Base-by-base conservation (phyloP, 2,888 invertebrate genomes). In the Thyatira batis region DNA sequence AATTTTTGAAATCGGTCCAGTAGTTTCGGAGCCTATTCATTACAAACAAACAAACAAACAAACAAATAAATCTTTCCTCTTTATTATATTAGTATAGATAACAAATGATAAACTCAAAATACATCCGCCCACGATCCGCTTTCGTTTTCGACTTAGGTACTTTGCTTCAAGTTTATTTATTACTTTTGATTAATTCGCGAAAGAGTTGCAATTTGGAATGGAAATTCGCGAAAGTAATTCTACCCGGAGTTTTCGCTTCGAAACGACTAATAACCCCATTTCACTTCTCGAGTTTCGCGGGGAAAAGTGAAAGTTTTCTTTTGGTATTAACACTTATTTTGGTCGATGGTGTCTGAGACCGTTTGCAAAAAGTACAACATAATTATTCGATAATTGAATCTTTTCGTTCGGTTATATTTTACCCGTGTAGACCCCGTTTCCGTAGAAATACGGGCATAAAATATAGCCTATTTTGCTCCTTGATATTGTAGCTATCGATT, bases 171-270 rank as follows among this genome's bases (percentile, higher is more conserved):
- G 45, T 45, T 45, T 45, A n/a, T 45, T 5, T 45, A 6, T 21
- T 23, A 25, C 25, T 45, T 45, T 45, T 45, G 21, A 45, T 23
- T 45, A 45, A 45, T 45, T 45, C 8, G 20, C 21, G 25, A 23
- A 45, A 45, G 45, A 23, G 45, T 45, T 45, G 45, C 21, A 45
- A 45, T 45, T 45, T 45, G 23, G 23, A 45, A 45, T 45, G 45
- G 45, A 45, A 45, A 25, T 45, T 45, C 23, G 17, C 6, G 45
- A 45, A 45, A 25, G 21, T 45, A 45, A 45, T 21, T 45, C 45
- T 11, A n/a, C 45, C 5, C 13, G 1, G 10, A 45, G 13, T 13
- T 23, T 45, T 25, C 23, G 23, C 6, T 13, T 17, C 39, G 45
- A 25, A 45, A 23, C 13, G 23, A 0, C 23, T 45, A n/a, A 45